Evolutionary conservation across 2,113 vertebrate genomes (phyloP).

Genomic region (Leiothrix lutea): DNA sequence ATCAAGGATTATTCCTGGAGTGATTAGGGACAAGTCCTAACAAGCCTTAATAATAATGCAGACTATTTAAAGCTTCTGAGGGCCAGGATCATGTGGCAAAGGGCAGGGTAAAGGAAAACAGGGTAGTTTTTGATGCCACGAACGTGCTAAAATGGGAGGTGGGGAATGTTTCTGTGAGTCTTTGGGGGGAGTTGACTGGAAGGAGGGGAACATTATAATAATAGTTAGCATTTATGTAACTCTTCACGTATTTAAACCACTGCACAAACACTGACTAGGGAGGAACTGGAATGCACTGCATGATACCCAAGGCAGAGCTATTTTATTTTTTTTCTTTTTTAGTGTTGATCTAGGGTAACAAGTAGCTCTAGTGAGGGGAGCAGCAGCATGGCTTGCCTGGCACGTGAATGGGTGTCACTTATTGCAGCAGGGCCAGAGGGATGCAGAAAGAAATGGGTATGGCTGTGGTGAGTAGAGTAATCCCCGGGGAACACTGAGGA

Average conservation of each 20-base stretch:
- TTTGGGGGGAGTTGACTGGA: slow-evolving; percentile 23
- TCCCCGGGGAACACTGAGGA: not conserved
- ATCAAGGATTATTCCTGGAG: slow-evolving; percentile 67
- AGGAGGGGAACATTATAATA: slow-evolving; percentile 51
- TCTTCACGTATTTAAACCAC: slow-evolving; percentile 26
- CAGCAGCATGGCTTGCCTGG: not conserved
- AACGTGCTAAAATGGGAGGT: slow-evolving; percentile 42
- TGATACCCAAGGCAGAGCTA: not conserved
- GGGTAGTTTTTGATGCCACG: slow-evolving; percentile 46
- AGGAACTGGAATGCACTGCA: slow-evolving; percentile 27
- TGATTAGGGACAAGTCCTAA: slow-evolving; percentile 68
- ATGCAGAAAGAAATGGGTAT: not conserved
- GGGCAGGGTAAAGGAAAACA: slow-evolving; percentile 55
- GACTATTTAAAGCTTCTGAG: slow-evolving; percentile 67
- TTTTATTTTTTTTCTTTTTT: not conserved
- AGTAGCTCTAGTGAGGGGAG: not conserved
- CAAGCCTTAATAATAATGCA: slow-evolving; percentile 62
- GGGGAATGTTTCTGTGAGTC: slow-evolving; percentile 36
- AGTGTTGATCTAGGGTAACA: not conserved
- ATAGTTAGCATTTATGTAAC: slow-evolving; percentile 51
- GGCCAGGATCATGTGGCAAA: slow-evolving; percentile 59
- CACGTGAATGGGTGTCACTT: not conserved
- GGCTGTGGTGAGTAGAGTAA: not conserved
- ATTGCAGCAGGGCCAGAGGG: not conserved
- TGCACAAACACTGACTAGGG: not conserved